Evolutionary conservation across 37 sponge, comb jelly and placozoan species (phyloP), one percentile per base, ranked within the genome.

Genomic region (Beroe forskalii): DNA sequence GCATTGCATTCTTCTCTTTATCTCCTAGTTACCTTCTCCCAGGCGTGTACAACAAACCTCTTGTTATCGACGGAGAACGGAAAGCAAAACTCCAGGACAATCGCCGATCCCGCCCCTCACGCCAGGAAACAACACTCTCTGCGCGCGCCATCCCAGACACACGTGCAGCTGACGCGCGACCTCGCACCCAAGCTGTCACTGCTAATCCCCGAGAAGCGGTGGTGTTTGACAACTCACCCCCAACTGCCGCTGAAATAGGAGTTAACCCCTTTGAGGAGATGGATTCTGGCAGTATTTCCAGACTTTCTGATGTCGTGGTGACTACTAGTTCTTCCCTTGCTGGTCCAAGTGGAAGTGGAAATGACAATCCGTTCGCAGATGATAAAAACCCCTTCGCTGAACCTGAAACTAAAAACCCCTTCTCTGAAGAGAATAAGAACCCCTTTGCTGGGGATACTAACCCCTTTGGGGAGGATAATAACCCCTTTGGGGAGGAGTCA

Each of bases 161-260:
- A 4, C 9, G 25, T n/a, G 66, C 66, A 3, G 66, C 3, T 6
- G 66, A 27, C 4, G 36, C 37, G 17, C 28, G 72, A 33, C 33
- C 72, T 2, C 27, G 72, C 27, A 14, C 72, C 38, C 1, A 6
- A 8, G 72, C 72, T 1, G 66, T 63, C 25, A 20, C 25, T 3
- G n/a, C n/a, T n/a, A n/a, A n/a, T n/a, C 55, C 14, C 66, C 37
- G 86, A 30, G 86, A 80, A 17, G 55, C 86, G 24, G 30, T 80
- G 4, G 55, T 80, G 55, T 80, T 80, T 43, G 55, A 80, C 19
- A 80, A 80, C 55, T 80, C 86, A 6, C 86, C 86, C n/a, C 86
- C 76, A 6, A n/a, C 60, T 17, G 60, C 9, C 14, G 37, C 86
- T 12, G 38, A 41, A 27, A 38, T 44, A 35, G 40, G 38, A 1